These are phyloP conservation scores for Philantomba maxwellii DNA, from an alignment of 2,113 vertebrate genomes.

Conservation along the genomic window DNA sequence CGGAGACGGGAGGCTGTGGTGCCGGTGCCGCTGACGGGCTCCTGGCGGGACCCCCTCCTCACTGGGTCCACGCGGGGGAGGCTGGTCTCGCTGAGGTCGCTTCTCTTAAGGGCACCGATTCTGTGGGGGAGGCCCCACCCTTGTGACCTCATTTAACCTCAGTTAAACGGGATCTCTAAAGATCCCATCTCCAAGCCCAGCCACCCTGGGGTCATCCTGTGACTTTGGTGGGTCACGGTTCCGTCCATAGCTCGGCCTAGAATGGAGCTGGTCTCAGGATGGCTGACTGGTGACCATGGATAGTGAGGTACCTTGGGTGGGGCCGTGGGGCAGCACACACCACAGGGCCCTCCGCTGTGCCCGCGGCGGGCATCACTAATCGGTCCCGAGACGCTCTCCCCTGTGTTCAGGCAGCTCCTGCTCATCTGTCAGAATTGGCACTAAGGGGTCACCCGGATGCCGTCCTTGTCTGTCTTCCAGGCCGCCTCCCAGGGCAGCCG, in stretches of 20 bases:
- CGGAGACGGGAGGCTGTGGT: not conserved
- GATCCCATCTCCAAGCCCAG: not conserved
- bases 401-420: not conserved
- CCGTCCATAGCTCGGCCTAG: fast-evolving
- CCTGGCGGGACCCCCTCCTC: not conserved
- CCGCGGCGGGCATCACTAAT: fast-evolving
- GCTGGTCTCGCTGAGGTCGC: not conserved
- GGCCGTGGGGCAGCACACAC: not conserved
- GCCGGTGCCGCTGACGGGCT: fast-evolving
- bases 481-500: not conserved
- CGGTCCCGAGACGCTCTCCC: fast-evolving
- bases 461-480: not conserved
- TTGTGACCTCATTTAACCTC: not conserved
- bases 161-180: not conserved
- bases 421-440: fast-evolving
- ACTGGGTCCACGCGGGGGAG: fast-evolving
- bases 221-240: fast-evolving
- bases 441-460: not conserved
- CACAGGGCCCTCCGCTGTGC: not conserved
- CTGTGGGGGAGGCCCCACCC: not conserved
- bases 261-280: fast-evolving
- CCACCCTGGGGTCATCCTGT: fast-evolving
- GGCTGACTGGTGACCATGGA: fast-evolving
- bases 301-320: fast-evolving
- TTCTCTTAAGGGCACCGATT: not conserved